phyloP scores from a whole-genome alignment of 2,888 invertebrate species.

The Ditula angustiorana region DNA sequence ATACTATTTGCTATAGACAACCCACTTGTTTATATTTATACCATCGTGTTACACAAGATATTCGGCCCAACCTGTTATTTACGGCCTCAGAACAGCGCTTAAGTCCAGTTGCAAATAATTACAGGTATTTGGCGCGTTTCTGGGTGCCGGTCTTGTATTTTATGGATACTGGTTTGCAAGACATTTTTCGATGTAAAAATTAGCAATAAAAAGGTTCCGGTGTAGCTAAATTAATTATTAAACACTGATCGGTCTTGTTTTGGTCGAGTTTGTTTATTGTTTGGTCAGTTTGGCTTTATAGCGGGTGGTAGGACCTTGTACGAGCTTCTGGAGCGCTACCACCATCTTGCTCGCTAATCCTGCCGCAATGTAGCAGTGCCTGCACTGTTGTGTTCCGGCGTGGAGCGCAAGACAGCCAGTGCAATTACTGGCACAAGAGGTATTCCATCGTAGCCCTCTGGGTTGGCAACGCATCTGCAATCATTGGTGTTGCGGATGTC shows the following conservation, averaged over 20 bases:
- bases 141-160: not conserved
- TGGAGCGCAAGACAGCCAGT: too few relatives aligned
- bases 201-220: not conserved
- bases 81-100: not conserved
- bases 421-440: too few relatives aligned
- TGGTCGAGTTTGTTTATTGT: too few relatives aligned
- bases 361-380: too few relatives aligned
- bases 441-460: too few relatives aligned
- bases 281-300: too few relatives aligned
- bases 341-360: too few relatives aligned
- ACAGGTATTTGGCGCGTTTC: not conserved
- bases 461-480: too few relatives aligned
- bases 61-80: conserved; percentile 29
- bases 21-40: not conserved
- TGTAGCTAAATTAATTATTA: not conserved
- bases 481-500: too few relatives aligned
- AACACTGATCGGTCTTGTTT: not conserved
- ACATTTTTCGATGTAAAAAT: not conserved
- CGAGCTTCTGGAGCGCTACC: too few relatives aligned
- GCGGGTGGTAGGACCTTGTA: too few relatives aligned
- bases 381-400: too few relatives aligned
- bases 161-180: not conserved
- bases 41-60: conserved; percentile 13
- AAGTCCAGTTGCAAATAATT: conserved; percentile 18
- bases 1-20: not conserved